These are phyloP conservation scores for Torymus aiolomorphi DNA, from an alignment of 2,888 invertebrate species.

Conservation along the genomic window DNA sequence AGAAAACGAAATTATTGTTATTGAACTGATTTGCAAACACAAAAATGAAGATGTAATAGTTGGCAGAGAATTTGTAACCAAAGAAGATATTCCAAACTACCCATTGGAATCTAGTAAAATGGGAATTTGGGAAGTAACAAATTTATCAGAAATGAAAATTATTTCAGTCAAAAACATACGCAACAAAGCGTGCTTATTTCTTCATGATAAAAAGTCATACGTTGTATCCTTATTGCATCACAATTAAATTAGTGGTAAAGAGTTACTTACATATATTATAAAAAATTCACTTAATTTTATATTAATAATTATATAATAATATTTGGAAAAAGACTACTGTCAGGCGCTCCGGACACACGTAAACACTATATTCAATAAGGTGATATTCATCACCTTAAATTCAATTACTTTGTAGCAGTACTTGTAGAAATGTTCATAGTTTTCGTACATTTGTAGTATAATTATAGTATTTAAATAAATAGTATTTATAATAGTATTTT, in stretches of 20 bases:
- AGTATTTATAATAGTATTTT: no score
- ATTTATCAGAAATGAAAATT: neutral
- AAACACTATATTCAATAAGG: no score
- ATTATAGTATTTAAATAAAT: no score
- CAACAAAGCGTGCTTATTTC: conserved; percentile 17
- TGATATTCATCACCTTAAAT: no score
- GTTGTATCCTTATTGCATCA: conserved; percentile 7
- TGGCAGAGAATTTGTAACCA: conserved; percentile 9
- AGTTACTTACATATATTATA: no score
- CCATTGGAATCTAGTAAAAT: neutral
- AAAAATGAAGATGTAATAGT: neutral
- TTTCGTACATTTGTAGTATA: no score
- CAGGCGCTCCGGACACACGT: no score
- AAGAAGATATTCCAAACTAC: conserved; percentile 6
- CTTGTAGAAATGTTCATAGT: no score
- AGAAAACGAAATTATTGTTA: neutral
- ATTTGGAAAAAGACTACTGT: no score
- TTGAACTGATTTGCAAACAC: conserved; percentile 1
- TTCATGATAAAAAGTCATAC: neutral
- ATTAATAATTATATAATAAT: no score
- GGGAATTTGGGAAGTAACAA: neutral
- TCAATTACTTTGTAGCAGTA: no score
- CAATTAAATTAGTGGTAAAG: conserved; percentile 3
- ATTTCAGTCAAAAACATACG: neutral
- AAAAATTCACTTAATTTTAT: neutral